Conservation (phyloP, 2,888 invertebrate species). For the Pristionchus arcanus region DNA sequence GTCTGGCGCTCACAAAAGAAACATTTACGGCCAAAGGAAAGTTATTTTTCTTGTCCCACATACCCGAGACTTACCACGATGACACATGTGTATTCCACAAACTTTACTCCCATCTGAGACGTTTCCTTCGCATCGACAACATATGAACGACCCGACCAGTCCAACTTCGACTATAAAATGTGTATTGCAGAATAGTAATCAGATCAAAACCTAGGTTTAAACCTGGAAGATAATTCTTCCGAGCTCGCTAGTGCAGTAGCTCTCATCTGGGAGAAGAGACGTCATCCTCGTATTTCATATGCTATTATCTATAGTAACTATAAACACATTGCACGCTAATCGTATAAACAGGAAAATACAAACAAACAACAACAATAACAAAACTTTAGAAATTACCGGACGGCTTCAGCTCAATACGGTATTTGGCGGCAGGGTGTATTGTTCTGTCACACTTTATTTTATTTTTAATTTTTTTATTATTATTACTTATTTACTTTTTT, state of each 20-base stretch:
- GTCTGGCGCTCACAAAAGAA: neutral
- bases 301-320: neutral
- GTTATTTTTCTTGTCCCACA: neutral
- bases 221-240: constrained; percentile 63
- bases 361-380: neutral
- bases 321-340: neutral
- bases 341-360: neutral
- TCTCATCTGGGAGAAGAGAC: constrained; percentile 66
- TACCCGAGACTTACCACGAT: constrained; percentile 11
- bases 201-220: constrained; percentile 11
- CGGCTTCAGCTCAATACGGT: too few relatives aligned
- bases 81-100: constrained; percentile 39
- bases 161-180: constrained; percentile 24
- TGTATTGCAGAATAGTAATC: neutral
- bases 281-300: constrained; percentile 60
- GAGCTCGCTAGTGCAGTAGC: constrained; percentile 65
- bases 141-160: constrained; percentile 38
- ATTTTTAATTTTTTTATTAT: too few relatives aligned
- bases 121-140: constrained; percentile 45
- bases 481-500: too few relatives aligned
- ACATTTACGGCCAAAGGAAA: neutral
- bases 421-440: too few relatives aligned
- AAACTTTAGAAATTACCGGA: neutral
- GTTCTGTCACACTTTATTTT: too few relatives aligned
- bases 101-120: constrained; percentile 48